Percentiles rank a stretch among this genome's conserved stretches.
phyloP scores from a whole-genome alignment of 1,140 invertebrate genomes.

The Heterodera schachtii region DNA sequence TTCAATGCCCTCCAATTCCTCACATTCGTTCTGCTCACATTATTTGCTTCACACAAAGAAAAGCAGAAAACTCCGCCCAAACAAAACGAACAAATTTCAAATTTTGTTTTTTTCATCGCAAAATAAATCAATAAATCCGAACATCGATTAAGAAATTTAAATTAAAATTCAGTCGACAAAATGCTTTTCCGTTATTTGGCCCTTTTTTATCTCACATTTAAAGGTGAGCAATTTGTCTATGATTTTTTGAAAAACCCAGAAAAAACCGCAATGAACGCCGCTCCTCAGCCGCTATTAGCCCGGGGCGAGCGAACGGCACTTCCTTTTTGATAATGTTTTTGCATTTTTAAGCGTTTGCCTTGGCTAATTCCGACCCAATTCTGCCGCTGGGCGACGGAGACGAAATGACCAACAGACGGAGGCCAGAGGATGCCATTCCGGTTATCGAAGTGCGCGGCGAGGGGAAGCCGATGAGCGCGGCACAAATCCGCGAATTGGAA shows the following conservation, averaged over 20 bases:
- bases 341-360: neutral
- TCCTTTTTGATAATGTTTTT: neutral
- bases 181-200: neutral
- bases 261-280: too few species aligned
- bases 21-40: neutral
- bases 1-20: neutral
- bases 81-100: neutral
- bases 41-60: neutral
- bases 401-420: constrained; percentile 20
- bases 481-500: constrained; percentile 61
- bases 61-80: neutral
- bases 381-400: constrained; percentile 2
- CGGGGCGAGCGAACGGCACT: too few species aligned
- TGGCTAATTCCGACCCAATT: neutral
- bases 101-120: neutral
- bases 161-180: neutral
- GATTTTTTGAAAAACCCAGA: too few species aligned
- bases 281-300: too few species aligned
- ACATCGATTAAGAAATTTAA: too few species aligned
- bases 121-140: neutral
- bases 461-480: constrained; percentile 65
- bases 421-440: constrained; percentile 58
- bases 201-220: neutral
- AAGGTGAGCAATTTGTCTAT: neutral
- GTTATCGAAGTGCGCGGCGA: constrained; percentile 64